A percentile compares a stretch with the other conserved stretches of the same genome.
Conservation (phyloP, 2,797 vertebrate species). For the Artibeus jamaicensis region DNA sequence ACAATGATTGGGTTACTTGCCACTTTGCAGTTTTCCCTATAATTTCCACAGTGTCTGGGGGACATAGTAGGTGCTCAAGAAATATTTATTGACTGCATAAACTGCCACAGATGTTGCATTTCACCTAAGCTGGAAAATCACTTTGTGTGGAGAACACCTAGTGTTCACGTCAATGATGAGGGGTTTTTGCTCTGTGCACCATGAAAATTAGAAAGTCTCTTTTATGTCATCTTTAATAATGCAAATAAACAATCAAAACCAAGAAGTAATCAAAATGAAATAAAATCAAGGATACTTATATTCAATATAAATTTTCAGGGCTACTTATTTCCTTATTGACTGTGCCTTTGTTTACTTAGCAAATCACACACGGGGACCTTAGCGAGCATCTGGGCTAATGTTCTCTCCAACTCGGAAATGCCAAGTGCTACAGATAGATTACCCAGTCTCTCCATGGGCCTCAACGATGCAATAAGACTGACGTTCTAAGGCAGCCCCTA, state of each 20-base stretch:
- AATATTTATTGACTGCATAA: background rate
- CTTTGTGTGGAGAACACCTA: background rate
- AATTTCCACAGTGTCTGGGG: background rate
- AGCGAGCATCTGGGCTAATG: background rate
- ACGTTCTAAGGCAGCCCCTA: background rate
- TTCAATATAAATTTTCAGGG: background rate
- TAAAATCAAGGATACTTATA: background rate
- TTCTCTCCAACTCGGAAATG: background rate
- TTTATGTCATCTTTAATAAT: background rate
- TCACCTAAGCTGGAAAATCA: background rate
- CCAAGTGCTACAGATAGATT: background rate
- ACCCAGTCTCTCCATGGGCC: background rate
- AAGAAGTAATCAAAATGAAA: constrained; percentile 26
- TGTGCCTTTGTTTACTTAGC: background rate
- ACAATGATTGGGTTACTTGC: background rate
- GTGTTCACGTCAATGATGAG: background rate
- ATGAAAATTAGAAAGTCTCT: background rate
- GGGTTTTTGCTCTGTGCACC: background rate
- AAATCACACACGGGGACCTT: background rate
- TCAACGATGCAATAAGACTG: background rate
- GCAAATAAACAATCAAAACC: background rate
- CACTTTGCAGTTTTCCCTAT: background rate
- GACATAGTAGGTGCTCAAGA: background rate
- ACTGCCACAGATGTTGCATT: background rate
- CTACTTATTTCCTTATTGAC: background rate